Evolutionary conservation across 2,113 vertebrate genomes (phyloP).

Genomic region (Blennius ocellaris): DNA sequence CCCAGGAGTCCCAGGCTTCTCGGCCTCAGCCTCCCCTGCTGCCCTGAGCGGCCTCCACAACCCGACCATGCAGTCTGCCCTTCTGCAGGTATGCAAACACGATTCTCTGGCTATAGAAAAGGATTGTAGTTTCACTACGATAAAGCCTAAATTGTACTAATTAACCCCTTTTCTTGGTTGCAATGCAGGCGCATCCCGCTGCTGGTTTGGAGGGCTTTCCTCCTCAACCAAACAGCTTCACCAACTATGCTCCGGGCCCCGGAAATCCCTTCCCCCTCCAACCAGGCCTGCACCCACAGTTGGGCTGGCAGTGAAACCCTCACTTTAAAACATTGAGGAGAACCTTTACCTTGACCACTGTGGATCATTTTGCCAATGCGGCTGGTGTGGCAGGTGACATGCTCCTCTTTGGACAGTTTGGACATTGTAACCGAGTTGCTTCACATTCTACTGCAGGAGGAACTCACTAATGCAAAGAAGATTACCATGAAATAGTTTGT

Average conservation of each 20-base stretch:
- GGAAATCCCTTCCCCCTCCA: conserved; percentile 93
- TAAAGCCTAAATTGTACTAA: background rate
- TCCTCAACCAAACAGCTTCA: conserved; percentile 91
- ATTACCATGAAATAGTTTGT: conserved; percentile 15
- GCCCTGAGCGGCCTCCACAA: conserved; percentile 91
- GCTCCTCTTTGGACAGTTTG: background rate
- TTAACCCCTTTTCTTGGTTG: background rate
- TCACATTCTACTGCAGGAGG: conserved; percentile 25
- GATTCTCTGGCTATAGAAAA: background rate
- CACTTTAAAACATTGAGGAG: conserved; percentile 12
- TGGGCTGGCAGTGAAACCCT: conserved; percentile 92
- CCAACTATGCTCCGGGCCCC: conserved; percentile 89
- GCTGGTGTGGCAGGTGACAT: background rate
- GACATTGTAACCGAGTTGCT: background rate
- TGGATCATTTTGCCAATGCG: conserved; percentile 16
- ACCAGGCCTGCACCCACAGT: conserved; percentile 90
- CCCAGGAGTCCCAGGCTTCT: conserved; percentile 92
- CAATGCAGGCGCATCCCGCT: conserved; percentile 88
- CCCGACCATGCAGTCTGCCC: conserved; percentile 89
- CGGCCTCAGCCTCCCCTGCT: conserved; percentile 87
- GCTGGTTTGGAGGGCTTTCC: conserved; percentile 91
- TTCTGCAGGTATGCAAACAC: conserved; percentile 88
- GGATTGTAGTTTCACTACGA: conserved; percentile 9
- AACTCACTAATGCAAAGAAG: conserved; percentile 11
- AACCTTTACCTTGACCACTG: background rate